Conservation (phyloP, 1,140 invertebrate genomes). For the Semibalanus balanoides region DNA sequence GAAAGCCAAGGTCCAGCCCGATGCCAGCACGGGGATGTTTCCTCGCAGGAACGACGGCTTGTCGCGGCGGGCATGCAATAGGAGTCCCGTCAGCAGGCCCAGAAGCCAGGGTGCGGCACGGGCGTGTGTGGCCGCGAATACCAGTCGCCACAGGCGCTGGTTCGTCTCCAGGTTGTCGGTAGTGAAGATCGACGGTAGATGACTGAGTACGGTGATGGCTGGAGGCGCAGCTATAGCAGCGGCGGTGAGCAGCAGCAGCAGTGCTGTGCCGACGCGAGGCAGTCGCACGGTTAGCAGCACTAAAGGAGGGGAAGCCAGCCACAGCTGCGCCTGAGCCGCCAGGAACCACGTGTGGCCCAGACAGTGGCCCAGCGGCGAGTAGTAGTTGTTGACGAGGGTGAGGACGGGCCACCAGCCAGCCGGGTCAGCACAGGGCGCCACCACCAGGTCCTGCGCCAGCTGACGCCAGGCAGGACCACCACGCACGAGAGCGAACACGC, state of each 20-base stretch:
- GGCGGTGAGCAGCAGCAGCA: not conserved
- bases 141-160: no score
- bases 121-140: no score
- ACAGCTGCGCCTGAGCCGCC: not conserved
- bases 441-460: not conserved
- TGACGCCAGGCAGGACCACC: not conserved
- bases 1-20: no score
- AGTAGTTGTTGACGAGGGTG: not conserved
- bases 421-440: not conserved
- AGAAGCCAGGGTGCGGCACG: no score
- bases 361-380: not conserved
- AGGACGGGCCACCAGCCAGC: not conserved
- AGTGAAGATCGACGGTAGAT: no score
- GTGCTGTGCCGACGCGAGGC: no score
- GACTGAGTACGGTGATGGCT: not conserved
- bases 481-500: not conserved
- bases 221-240: no score
- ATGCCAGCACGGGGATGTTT: no score
- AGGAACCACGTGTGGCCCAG: not conserved
- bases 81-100: no score
- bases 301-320: not conserved
- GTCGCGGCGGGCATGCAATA: no score
- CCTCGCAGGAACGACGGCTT: no score
- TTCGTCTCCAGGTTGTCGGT: no score
- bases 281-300: not conserved